Evolutionary conservation across 2,113 vertebrate genomes (phyloP), one percentile per base, ranked within the genome.

Genomic region (Azemiops feae): DNA sequence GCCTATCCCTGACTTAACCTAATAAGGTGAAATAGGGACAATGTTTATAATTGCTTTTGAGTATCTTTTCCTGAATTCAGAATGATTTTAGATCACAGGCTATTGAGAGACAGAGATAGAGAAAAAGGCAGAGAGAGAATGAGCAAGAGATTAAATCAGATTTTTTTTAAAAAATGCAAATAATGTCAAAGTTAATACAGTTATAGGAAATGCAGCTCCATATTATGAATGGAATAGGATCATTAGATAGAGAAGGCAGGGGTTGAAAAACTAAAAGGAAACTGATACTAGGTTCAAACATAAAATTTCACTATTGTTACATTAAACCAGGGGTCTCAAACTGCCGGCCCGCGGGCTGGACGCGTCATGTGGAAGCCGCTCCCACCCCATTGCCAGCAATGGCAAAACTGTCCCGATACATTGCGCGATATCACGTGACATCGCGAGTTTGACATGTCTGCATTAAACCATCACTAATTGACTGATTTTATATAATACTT

Each of bases 341-440:
- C 47, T 50, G 47, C 8, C 8, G 1, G 47, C 47, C 47, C 47
- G 9, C 1, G 1, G 47, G 8, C 47, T 1, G 8, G 8, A 9
- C 47, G 9, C 47, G 7, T 10, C 8, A 50, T 0, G 47, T 9
- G 8, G 8, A 50, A 50, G 47, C 47, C 8, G 0, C 47, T 0
- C 47, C 43, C 47, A 50, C 47, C 47, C 47, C 8, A 9, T 9
- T 9, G 47, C 47, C 7, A 6, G 47, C 47, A 50, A 50, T 50
- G 47, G 47, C 47, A 50, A 50, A 50, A 50, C 47, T 50, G 47
- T 50, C 6, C 47, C 8, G 8, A 50, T 50, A 50, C 8, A 1
- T 50, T 50, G 47, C 47, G 8, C 1, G 8, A 50, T 7, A 50
- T 50, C 47, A 50, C 8, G 8, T 50, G 47, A 50, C 47, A 8